Evolutionary conservation across 2,113 vertebrate species (phyloP).

Genomic region (Dipodomys merriami): DNA sequence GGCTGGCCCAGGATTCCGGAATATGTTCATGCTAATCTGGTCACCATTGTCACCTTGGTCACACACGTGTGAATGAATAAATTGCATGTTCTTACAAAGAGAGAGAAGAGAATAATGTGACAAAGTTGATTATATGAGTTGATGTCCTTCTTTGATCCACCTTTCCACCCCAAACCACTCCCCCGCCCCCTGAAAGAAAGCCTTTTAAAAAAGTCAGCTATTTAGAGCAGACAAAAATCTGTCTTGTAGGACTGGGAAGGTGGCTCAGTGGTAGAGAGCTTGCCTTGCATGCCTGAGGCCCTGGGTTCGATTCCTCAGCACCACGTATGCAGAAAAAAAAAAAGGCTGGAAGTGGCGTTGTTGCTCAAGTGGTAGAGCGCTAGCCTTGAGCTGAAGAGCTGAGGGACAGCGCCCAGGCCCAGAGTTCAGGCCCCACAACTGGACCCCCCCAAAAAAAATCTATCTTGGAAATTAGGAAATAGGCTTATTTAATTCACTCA

Average conservation of each 20-base stretch:
- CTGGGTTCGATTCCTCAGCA: no score
- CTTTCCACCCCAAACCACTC: no score
- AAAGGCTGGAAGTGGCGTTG: no score
- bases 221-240: conserved; percentile 11
- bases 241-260: not conserved
- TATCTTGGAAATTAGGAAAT: not conserved
- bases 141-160: no score
- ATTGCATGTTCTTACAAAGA: not conserved
- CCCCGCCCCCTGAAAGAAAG: no score
- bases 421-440: no score
- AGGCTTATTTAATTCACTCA: not conserved
- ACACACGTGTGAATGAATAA: not conserved
- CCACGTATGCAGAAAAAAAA: no score
- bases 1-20: not conserved
- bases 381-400: no score
- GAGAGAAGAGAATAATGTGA: not conserved
- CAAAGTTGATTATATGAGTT: not conserved
- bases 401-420: no score
- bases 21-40: not conserved
- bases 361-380: no score
- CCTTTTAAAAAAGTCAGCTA: conserved; percentile 1
- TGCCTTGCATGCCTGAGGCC: no score
- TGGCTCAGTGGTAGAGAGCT: no score
- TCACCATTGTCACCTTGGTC: not conserved
- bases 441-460: not conserved